A percentile compares a stretch with the other conserved stretches of the same genome.
Conservation (phyloP, 2,888 invertebrate species). For the Drosophila atroscutellata region DNA sequence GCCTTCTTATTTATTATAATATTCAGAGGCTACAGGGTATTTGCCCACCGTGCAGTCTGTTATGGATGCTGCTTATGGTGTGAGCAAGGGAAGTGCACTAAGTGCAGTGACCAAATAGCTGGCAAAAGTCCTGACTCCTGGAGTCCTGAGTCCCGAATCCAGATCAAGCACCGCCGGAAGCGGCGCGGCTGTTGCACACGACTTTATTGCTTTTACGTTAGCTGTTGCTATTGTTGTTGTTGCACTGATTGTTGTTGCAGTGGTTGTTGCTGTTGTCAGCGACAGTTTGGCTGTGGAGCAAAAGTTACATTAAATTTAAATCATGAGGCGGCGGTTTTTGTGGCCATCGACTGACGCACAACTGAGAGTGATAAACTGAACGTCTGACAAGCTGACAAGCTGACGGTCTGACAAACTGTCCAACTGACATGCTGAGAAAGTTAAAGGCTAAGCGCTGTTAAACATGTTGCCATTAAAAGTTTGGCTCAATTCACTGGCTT, state of each 20-base stretch:
- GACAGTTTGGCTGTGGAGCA: conserved; percentile 64
- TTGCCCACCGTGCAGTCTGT: neutral
- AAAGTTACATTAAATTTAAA: conserved; percentile 75
- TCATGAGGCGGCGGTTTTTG: conserved; percentile 72
- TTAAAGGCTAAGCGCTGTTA: conserved; percentile 58
- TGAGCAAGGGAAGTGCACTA: conserved; percentile 67
- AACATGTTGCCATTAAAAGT: conserved; percentile 72
- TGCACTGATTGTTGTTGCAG: conserved; percentile 14
- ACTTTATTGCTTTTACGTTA: conserved; percentile 67
- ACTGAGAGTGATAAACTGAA: conserved; percentile 32
- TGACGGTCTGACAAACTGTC: conserved; percentile 19
- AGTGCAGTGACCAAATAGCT: conserved; percentile 75
- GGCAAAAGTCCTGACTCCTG: conserved; percentile 37
- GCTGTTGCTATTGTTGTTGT: conserved; percentile 20
- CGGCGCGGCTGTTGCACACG: conserved; percentile 69
- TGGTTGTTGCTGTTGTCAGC: conserved; percentile 15
- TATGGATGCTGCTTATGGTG: conserved; percentile 14
- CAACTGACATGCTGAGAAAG: conserved; percentile 44
- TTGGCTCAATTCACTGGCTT: conserved; percentile 31
- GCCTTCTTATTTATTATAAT: neutral
- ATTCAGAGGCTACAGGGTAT: neutral
- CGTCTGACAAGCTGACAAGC: conserved; percentile 15
- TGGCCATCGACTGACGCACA: conserved; percentile 41
- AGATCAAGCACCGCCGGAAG: conserved; percentile 60
- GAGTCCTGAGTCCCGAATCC: conserved; percentile 19